phyloP scores from a whole-genome alignment of 2,888 invertebrate genomes.

The Lypha dubia region DNA sequence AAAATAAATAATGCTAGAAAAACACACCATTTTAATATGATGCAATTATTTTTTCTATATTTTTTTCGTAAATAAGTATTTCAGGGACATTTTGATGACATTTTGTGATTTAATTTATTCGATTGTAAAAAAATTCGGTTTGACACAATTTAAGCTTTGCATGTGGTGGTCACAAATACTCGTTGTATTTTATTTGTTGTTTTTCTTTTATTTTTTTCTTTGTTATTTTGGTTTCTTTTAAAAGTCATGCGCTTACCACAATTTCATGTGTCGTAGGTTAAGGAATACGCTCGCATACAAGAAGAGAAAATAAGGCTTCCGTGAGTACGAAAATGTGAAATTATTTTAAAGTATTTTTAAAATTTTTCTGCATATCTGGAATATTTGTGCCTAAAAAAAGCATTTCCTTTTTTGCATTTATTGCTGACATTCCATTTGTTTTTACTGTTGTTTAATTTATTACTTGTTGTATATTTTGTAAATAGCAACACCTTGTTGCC shows the following conservation, averaged over 20 bases:
- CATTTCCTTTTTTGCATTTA: not conserved
- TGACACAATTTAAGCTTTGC: slow-evolving; percentile 22
- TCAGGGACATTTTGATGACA: slow-evolving; percentile 35
- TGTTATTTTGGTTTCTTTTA: not conserved
- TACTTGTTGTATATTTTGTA: slow-evolving; percentile 1
- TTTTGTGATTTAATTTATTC: slow-evolving; percentile 18
- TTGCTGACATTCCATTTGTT: slow-evolving; percentile 20
- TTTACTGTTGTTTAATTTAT: not conserved
- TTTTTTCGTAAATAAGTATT: slow-evolving; percentile 18
- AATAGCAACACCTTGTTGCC: slow-evolving; percentile 27
- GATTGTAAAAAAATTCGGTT: slow-evolving; percentile 17
- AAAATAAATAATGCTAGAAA: not conserved
- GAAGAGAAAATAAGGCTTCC: too few species aligned
- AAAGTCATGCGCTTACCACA: slow-evolving; percentile 39
- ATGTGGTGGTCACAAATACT: slow-evolving; percentile 52
- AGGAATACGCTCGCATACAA: not conserved
- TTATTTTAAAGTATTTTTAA: slow-evolving; percentile 19
- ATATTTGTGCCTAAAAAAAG: slow-evolving; percentile 1
- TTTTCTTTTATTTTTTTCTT: not conserved
- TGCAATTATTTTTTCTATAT: too few species aligned
- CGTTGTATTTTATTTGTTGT: not conserved
- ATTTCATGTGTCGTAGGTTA: slow-evolving; percentile 49
- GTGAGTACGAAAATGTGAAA: not conserved
- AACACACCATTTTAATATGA: not conserved
- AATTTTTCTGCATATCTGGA: not conserved